A percentile compares a stretch with the other conserved stretches of the same genome.
phyloP scores from a whole-genome alignment of 2,888 invertebrate genomes.

The Drosophila atripex region DNA sequence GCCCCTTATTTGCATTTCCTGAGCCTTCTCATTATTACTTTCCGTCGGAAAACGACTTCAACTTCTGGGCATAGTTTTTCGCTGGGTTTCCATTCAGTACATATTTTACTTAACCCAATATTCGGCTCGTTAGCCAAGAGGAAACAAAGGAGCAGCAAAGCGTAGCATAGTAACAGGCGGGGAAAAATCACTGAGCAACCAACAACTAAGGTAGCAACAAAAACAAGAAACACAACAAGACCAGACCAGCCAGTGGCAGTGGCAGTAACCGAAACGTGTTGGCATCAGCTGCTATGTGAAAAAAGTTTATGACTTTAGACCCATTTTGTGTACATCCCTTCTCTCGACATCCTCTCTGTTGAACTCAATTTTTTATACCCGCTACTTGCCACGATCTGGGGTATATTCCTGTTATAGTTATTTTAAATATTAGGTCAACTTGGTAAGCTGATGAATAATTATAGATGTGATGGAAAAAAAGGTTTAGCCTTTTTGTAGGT shows the following conservation, averaged over 20 bases:
- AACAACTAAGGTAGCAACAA: slow-evolving; percentile 42
- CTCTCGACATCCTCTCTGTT: slow-evolving; percentile 45
- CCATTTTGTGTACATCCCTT: slow-evolving; percentile 68
- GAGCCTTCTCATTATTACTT: slow-evolving; percentile 15
- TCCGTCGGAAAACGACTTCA: slow-evolving; percentile 44
- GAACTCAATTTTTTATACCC: slow-evolving; percentile 63
- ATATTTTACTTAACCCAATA: slow-evolving; percentile 74
- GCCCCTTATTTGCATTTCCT: slow-evolving; percentile 13
- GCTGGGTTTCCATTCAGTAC: slow-evolving; percentile 12
- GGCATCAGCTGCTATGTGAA: slow-evolving; percentile 75
- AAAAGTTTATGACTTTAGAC: slow-evolving; percentile 80
- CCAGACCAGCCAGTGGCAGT: slow-evolving; percentile 6
- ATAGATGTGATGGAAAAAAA: neutral
- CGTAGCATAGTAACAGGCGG: slow-evolving; percentile 74
- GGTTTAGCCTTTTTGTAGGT: no score
- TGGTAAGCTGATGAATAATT: neutral
- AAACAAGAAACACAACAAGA: slow-evolving; percentile 26
- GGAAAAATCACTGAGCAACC: slow-evolving; percentile 73
- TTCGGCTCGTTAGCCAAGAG: slow-evolving; percentile 76
- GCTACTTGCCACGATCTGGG: neutral
- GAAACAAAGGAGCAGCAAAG: slow-evolving; percentile 73
- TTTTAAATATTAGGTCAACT: neutral
- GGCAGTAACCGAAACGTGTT: slow-evolving; percentile 44
- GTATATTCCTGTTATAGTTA: neutral
- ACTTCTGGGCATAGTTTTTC: slow-evolving; percentile 5